A percentile compares a stretch with the other conserved stretches of the same genome.
Evolutionary conservation across 2,888 invertebrate species (phyloP).

Genomic region (Conistra vaccinii): DNA sequence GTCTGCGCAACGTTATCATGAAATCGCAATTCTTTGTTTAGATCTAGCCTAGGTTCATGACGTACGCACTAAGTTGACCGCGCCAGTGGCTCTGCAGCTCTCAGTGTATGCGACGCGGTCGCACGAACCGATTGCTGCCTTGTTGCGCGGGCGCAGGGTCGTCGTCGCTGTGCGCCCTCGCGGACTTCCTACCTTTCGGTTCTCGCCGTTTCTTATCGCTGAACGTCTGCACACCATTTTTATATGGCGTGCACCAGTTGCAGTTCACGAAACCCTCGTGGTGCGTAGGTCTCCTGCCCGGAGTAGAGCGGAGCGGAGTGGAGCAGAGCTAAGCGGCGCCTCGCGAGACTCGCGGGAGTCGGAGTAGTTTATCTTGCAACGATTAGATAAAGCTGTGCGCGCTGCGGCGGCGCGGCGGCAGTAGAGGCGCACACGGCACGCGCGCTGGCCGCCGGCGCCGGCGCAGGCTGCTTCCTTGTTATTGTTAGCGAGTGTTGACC

Average conservation of each 20-base stretch:
- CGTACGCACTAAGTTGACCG: slow-evolving; percentile 46
- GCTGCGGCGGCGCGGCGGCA: slow-evolving; percentile 72
- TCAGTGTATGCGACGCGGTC: slow-evolving; percentile 23
- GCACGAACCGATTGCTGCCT: slow-evolving; percentile 21
- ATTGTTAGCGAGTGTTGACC: slow-evolving; percentile 83
- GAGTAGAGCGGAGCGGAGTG: slow-evolving; percentile 22
- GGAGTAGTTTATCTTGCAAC: slow-evolving; percentile 79
- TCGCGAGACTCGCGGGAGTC: slow-evolving; percentile 72
- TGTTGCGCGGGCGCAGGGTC: slow-evolving; percentile 42
- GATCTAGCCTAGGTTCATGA: slow-evolving; percentile 71
- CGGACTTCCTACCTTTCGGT: slow-evolving; percentile 48
- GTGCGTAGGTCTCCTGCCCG: slow-evolving; percentile 5
- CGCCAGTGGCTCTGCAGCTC: slow-evolving; percentile 1
- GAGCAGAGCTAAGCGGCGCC: slow-evolving; percentile 36
- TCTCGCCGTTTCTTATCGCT: slow-evolving; percentile 69
- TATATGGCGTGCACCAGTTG: slow-evolving; percentile 70
- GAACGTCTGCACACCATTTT: slow-evolving; percentile 71
- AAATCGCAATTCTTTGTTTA: slow-evolving; percentile 71
- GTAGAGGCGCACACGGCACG: slow-evolving; percentile 78
- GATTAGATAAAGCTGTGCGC: slow-evolving; percentile 86
- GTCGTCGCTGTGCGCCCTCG: slow-evolving; percentile 27
- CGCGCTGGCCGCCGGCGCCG: slow-evolving; percentile 63
- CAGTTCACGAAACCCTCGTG: slow-evolving; percentile 59
- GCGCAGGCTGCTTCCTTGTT: slow-evolving; percentile 74
- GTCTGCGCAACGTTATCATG: slow-evolving; percentile 58